phyloP scores from a whole-genome alignment of 2,797 vertebrate genomes.

The Aselliscus stoliczkanus region DNA sequence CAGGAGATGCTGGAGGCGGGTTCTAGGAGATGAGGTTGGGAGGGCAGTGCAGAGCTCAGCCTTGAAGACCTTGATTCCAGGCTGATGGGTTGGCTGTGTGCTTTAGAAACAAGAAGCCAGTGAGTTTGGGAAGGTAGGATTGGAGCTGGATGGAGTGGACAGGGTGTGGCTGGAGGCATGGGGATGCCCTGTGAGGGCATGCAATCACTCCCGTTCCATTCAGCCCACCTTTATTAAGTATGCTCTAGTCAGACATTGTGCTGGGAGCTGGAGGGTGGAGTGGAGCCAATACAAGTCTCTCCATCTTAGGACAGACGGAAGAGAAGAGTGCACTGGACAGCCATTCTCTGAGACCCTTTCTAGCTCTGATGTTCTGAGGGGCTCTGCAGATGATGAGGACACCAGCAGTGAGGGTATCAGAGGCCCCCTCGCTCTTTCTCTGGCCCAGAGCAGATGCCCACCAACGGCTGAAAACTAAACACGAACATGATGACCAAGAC shows the following conservation, averaged over 20 bases:
- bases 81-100: background rate
- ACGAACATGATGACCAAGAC: background rate
- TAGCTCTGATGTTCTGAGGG: background rate
- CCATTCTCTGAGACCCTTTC: background rate
- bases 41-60: background rate
- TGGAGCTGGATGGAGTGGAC: background rate
- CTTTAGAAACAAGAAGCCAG: background rate
- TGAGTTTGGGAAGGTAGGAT: background rate
- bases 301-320: background rate
- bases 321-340: rapidly evolving
- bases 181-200: background rate
- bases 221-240: background rate
- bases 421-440: no score
- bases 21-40: background rate
- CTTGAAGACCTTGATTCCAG: background rate
- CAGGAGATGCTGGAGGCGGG: background rate
- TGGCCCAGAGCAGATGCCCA: background rate
- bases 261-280: background rate
- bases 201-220: rapidly evolving
- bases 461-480: background rate
- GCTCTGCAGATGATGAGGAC: background rate
- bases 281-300: background rate
- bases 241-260: background rate
- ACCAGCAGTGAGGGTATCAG: background rate
- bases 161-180: background rate